Evolutionary conservation across 2,113 vertebrate genomes (phyloP).

Genomic region (Triplophysa rosa): DNA sequence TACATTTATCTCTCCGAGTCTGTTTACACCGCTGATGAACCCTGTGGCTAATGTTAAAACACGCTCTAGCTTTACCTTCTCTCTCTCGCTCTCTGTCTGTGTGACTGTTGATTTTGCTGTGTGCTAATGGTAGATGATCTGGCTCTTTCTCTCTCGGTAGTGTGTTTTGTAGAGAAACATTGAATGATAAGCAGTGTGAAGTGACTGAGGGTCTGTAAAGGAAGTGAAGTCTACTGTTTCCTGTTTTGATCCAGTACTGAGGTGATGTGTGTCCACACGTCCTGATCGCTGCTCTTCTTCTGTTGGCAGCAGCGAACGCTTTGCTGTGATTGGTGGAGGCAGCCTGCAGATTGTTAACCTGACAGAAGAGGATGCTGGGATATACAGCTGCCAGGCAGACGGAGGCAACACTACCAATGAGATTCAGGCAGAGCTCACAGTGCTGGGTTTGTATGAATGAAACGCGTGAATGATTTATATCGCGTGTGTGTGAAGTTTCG

Average conservation of each 20-base stretch:
- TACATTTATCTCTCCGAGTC: too few species aligned
- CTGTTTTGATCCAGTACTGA: conserved; percentile 26
- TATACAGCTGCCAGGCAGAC: conserved; percentile 76
- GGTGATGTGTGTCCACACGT: neutral
- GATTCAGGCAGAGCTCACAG: conserved; percentile 77
- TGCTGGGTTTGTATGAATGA: conserved; percentile 65
- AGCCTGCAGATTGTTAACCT: conserved; percentile 73
- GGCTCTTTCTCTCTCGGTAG: neutral
- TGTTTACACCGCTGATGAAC: too few species aligned
- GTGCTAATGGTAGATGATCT: neutral
- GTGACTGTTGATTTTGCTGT: conserved; percentile 1
- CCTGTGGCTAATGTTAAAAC: too few species aligned
- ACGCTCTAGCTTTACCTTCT: neutral
- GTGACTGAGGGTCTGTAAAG: neutral
- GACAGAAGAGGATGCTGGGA: conserved; percentile 73
- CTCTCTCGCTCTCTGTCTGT: neutral
- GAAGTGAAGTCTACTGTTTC: conserved; percentile 26
- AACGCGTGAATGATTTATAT: too few species aligned
- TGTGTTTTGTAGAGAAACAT: conserved; percentile 24
- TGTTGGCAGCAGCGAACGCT: conserved; percentile 65
- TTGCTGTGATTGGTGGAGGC: conserved; percentile 73
- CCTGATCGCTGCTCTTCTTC: neutral
- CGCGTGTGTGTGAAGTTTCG: too few species aligned
- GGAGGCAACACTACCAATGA: conserved; percentile 77
- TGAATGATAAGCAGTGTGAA: neutral